Conservation (phyloP, 2,113 vertebrate genomes). For the Coregonus clupeaformis region DNA sequence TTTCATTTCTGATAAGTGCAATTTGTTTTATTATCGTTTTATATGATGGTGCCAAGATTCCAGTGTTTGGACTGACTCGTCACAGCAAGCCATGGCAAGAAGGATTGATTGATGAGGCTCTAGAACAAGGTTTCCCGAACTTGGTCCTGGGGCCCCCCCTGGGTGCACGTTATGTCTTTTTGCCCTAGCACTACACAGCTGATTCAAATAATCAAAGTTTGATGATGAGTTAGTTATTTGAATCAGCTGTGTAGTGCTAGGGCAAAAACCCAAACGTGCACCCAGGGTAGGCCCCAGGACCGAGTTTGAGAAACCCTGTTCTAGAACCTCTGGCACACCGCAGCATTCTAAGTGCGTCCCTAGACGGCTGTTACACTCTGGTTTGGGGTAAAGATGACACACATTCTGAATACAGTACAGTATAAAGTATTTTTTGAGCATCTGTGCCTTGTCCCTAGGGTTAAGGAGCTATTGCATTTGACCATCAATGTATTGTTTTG, state of each 20-base stretch:
- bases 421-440: not conserved
- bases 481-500: conserved; percentile 19
- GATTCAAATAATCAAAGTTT: no score
- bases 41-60: conserved; percentile 56
- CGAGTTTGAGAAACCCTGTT: no score
- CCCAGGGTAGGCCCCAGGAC: no score
- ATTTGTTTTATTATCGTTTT: conserved; percentile 41
- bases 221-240: no score
- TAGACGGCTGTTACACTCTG: conserved; percentile 29
- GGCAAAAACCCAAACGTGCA: no score
- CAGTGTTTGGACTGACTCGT: conserved; percentile 46
- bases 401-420: conserved; percentile 24
- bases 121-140: not conserved
- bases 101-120: conserved; percentile 52
- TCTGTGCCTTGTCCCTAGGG: conserved; percentile 17
- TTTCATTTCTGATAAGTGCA: conserved; percentile 61
- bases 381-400: conserved; percentile 35
- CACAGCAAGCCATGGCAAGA: conserved; percentile 22
- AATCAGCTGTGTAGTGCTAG: no score
- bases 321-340: conserved; percentile 20
- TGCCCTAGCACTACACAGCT: no score
- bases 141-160: no score
- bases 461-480: conserved; percentile 31
- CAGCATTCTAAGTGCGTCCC: conserved; percentile 21
- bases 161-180: no score